Conservation (phyloP, 2,113 vertebrate species). For the Bujurquina vittata region DNA sequence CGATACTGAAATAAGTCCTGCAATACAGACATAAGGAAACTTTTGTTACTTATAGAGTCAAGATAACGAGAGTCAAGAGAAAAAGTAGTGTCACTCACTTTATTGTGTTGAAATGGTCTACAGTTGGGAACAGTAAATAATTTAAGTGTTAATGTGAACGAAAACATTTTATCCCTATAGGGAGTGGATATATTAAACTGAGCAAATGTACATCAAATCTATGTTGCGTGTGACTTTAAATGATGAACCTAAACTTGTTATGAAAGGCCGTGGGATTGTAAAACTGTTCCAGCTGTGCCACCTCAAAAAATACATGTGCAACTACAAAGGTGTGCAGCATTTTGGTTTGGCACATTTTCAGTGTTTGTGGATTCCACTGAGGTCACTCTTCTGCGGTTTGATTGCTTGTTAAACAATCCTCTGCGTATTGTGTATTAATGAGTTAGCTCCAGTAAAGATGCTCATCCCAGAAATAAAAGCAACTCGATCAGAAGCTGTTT, state of each 20-base stretch:
- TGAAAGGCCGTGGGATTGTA: background rate
- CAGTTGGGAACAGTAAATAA: background rate
- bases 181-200: background rate
- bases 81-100: background rate
- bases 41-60: background rate
- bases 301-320: background rate
- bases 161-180: background rate
- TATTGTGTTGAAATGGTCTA: background rate
- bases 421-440: background rate
- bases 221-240: background rate
- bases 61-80: background rate
- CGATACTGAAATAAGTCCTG: background rate
- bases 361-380: background rate
- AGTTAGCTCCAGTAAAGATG: background rate
- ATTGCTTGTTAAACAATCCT: background rate
- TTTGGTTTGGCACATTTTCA: background rate
- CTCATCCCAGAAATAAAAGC: background rate
- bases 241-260: background rate
- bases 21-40: constrained; percentile 4
- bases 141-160: background rate
- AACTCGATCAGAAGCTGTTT: background rate
- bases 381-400: background rate
- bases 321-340: background rate
- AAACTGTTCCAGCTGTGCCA: background rate
- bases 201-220: background rate